Base-by-base conservation (phyloP, 2,888 invertebrate genomes). In the Ditylenchus weischeri region DNA sequence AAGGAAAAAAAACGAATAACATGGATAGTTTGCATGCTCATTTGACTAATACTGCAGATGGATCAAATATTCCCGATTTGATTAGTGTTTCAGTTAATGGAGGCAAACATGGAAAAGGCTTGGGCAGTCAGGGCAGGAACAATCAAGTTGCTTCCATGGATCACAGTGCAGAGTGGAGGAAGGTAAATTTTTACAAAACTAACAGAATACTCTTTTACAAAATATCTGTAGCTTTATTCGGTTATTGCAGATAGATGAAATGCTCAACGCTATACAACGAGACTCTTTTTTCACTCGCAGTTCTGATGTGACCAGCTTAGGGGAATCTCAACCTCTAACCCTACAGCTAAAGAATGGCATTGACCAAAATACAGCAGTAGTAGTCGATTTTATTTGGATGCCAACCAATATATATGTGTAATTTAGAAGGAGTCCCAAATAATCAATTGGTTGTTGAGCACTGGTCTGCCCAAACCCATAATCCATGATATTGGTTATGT, bases 271-370 rank as follows among this genome's bases (percentile, higher is more conserved):
- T 6, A 75, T 77, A 36, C 77, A 77, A 66, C 74, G 79, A 51
- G 78, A 79, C 69, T 77, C 77, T 21, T 72, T 79, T 6, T 79
- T 79, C 66, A 70, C 68, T 1, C 72, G 70, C 65, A 75, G 72
- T 64, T 70, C 70, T 47, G 72, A 75, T 66, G 75, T 78, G n/a
- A 75, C 76, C 21, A 69, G 70, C 29, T 77, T 71, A 57, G 65
- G 75, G n/a, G 69, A 71, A 21, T 74, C 74, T 15, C 70, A 75
- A 57, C 76, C 77, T 57, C 66, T 77, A 47, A 76, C 76, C 10
- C 67, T 77, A 13, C 76, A 73, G 29, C 15, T 43, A 15, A 15
- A 43, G 2, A 43, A 43, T 43, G 43, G 43, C 13, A 43, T 8
- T 43, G 43, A 43, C 8, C 43, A 43, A 43, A 43, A 10, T 43